Conservation (phyloP, 2,888 invertebrate genomes). For the Homarus gammarus region DNA sequence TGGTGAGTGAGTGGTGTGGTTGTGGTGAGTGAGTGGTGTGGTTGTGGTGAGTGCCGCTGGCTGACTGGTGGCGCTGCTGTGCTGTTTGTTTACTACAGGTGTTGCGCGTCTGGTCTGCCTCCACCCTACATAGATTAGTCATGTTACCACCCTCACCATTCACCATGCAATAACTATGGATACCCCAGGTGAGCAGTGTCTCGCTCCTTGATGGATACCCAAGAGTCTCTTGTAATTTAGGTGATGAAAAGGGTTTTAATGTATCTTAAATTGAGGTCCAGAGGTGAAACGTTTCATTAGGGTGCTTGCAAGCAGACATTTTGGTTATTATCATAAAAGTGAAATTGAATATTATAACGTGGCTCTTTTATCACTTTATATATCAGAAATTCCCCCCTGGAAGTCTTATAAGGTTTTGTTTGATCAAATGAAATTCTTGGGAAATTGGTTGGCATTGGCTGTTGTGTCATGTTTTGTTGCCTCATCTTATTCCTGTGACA, state of each 20-base stretch:
- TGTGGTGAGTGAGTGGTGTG: too few species aligned
- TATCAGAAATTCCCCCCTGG: too few species aligned
- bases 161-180: conserved; percentile 51
- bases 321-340: too few species aligned
- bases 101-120: conserved; percentile 10
- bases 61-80: not conserved
- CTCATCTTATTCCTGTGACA: too few species aligned
- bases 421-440: too few species aligned
- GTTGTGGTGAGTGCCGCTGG: not conserved
- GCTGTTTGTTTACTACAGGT: conserved; percentile 52
- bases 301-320: too few species aligned
- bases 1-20: not conserved
- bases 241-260: not conserved
- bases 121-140: not conserved
- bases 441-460: too few species aligned
- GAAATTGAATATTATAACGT: too few species aligned
- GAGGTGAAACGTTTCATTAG: not conserved
- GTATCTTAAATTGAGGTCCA: not conserved
- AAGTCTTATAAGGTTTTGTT: too few species aligned
- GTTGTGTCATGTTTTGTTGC: too few species aligned
- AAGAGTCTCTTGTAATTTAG: not conserved
- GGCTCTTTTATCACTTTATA: too few species aligned
- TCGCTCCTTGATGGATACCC: not conserved
- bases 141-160: conserved; percentile 9
- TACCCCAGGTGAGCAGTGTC: conserved; percentile 22